Evolutionary conservation across 2,888 invertebrate species (phyloP).

Genomic region (Drosophila macrothrix): DNA sequence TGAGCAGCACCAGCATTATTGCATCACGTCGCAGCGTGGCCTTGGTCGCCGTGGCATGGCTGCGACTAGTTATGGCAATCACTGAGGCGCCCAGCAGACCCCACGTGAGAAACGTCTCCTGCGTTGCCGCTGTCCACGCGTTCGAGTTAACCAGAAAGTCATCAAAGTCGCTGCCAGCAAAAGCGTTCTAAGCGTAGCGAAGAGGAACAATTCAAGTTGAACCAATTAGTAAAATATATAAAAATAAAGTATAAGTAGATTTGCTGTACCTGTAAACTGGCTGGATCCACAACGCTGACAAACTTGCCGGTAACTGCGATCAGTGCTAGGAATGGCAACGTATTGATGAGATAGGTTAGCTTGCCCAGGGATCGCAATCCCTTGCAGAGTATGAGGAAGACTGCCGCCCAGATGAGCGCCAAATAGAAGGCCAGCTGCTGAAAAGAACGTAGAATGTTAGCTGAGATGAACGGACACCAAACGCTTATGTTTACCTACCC

Average conservation of each 20-base stretch:
- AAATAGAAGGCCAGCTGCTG: constrained; percentile 96
- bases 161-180: constrained; percentile 92
- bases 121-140: constrained; percentile 95
- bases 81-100: constrained; percentile 88
- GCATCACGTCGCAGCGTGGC: constrained; percentile 87
- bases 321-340: constrained; percentile 91
- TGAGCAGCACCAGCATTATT: constrained; percentile 89
- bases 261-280: constrained; percentile 73
- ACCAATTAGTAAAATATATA: not conserved
- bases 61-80: constrained; percentile 83
- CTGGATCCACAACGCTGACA: constrained; percentile 77
- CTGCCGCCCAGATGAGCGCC: constrained; percentile 95
- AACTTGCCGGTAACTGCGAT: constrained; percentile 79
- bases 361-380: constrained; percentile 88
- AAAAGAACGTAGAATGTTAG: constrained; percentile 48
- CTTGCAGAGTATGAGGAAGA: constrained; percentile 94
- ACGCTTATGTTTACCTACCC: constrained; percentile 67
- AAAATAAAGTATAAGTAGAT: not conserved
- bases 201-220: not conserved
- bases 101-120: constrained; percentile 93
- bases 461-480: not conserved
- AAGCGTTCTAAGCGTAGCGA: constrained; percentile 87
- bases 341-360: constrained; percentile 90
- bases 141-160: constrained; percentile 93
- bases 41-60: constrained; percentile 72